Conservation (phyloP, 2,888 invertebrate genomes). For the Anagyrus pseudococci region DNA sequence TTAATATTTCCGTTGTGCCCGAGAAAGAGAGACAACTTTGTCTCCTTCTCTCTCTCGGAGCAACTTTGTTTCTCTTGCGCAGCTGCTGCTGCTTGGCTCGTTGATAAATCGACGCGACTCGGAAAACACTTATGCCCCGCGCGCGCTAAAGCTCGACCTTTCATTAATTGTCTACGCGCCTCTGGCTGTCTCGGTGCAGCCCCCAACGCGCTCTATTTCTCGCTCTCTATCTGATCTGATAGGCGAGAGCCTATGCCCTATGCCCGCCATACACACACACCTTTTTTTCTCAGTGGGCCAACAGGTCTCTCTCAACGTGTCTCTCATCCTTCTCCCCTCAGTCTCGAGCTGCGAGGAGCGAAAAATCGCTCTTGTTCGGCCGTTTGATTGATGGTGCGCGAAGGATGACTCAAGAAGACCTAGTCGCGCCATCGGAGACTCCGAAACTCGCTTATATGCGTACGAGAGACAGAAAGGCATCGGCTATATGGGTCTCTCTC, state of each 20-base stretch:
- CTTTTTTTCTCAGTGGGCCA: too few relatives aligned
- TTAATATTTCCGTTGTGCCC: slow-evolving; percentile 53
- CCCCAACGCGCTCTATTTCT: background rate
- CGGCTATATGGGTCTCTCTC: background rate
- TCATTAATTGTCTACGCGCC: slow-evolving; percentile 27
- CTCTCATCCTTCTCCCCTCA: background rate
- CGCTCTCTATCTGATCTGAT: background rate
- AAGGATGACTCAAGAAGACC: slow-evolving; percentile 21
- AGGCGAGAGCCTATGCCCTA: background rate
- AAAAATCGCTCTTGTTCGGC: slow-evolving; percentile 35
- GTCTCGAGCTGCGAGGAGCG: background rate
- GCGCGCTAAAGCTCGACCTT: too few relatives aligned
- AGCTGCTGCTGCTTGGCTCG: background rate
- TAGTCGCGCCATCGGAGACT: background rate
- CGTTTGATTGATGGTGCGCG: slow-evolving; percentile 31
- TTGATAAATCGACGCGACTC: slow-evolving; percentile 31
- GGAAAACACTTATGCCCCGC: slow-evolving; percentile 29
- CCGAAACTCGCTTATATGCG: slow-evolving; percentile 35
- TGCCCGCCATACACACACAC: background rate
- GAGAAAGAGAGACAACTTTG: background rate
- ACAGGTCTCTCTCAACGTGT: too few relatives aligned
- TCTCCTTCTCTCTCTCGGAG: background rate
- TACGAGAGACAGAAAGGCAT: too few relatives aligned
- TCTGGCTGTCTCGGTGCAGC: background rate
- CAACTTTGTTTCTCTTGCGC: background rate